Percentiles rank a stretch among this genome's conserved stretches.
These are phyloP conservation scores for Phortica okadai DNA, from an alignment of 2,888 invertebrate species.

Conservation along the genomic window DNA sequence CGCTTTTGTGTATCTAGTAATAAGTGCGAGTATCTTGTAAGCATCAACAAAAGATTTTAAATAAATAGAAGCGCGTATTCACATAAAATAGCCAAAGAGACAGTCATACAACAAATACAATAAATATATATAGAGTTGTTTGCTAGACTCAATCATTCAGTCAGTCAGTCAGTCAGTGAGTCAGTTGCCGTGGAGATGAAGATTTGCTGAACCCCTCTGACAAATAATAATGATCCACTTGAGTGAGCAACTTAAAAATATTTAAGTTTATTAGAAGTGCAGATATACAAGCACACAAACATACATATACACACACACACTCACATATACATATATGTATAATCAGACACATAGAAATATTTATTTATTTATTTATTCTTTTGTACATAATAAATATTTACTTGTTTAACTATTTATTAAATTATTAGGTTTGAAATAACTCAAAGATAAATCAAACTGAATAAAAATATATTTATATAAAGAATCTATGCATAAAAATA, in stretches of 20 bases:
- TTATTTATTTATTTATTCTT: slow-evolving; percentile 32
- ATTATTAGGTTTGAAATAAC: slow-evolving; percentile 28
- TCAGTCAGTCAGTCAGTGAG: slow-evolving; percentile 19
- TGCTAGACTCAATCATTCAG: not conserved
- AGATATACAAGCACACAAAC: slow-evolving; percentile 49
- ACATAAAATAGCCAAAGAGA: not conserved
- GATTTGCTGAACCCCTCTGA: slow-evolving; percentile 55
- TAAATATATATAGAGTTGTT: not conserved
- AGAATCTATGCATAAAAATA: not conserved
- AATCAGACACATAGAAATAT: slow-evolving; percentile 35
- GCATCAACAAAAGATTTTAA: slow-evolving; percentile 28
- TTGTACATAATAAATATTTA: slow-evolving; percentile 51
- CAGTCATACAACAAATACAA: not conserved
- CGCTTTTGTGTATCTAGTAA: not conserved
- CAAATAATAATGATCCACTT: slow-evolving; percentile 51
- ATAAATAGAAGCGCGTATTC: slow-evolving; percentile 23
- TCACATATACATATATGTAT: slow-evolving; percentile 5
- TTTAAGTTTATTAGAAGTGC: slow-evolving; percentile 68
- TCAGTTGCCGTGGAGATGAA: slow-evolving; percentile 29
- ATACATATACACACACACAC: not conserved
- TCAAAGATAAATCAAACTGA: slow-evolving; percentile 4
- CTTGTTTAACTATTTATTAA: slow-evolving; percentile 50
- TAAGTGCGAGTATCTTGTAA: slow-evolving; percentile 14
- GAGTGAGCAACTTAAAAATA: slow-evolving; percentile 51
- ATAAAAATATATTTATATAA: not conserved